Conservation (phyloP, 2,888 invertebrate species). For the Drosophila parthenogenetica region DNA sequence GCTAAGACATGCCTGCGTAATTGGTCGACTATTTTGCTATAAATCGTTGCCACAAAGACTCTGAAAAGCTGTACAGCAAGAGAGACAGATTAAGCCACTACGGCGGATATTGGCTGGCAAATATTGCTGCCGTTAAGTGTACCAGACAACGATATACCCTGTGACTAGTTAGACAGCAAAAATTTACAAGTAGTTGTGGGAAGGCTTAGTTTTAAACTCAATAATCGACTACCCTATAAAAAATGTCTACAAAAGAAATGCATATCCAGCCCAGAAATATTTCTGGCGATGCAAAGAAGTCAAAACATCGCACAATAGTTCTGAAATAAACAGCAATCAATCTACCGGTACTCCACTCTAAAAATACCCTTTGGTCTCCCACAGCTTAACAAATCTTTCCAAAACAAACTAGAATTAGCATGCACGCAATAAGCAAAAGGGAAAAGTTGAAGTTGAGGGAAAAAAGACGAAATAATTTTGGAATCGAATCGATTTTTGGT, state of each 20-base stretch:
- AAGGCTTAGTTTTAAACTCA: no score
- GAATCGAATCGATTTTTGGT: conserved; percentile 53
- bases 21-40: conserved; percentile 76
- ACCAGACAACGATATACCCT: conserved; percentile 9
- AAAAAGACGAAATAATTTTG: conserved; percentile 39
- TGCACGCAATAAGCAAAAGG: conserved; percentile 35
- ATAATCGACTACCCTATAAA: no score
- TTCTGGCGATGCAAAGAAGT: no score
- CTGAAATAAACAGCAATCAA: no score
- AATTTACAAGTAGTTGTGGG: no score
- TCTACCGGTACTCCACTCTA: no score
- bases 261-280: no score
- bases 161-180: background rate
- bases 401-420: conserved; percentile 52
- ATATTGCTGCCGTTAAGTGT: background rate
- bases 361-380: background rate
- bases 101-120: conserved; percentile 2
- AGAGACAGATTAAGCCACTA: conserved; percentile 18
- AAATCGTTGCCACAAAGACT: conserved; percentile 56
- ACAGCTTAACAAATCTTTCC: background rate
- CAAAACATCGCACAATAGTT: no score
- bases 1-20: conserved; percentile 69
- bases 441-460: background rate
- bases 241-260: no score
- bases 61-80: background rate